Base-by-base conservation (phyloP, 1,140 invertebrate species). In the Rhyacophila brunnea region DNA sequence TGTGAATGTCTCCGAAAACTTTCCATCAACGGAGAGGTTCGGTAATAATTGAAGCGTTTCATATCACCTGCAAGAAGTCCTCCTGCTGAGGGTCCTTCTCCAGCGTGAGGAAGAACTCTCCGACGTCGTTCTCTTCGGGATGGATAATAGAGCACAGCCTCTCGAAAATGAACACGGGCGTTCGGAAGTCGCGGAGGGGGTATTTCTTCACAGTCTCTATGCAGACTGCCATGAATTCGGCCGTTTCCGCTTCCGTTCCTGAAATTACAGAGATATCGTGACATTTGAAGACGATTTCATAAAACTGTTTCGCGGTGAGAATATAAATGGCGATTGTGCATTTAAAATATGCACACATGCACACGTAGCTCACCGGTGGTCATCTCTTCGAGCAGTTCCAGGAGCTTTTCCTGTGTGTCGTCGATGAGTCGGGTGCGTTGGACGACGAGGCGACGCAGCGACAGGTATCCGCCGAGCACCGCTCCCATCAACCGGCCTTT, bases 61-160 rank as follows among this genome's bases (percentile, higher is more conserved):
- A 28, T 47, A 53, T 6, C 15, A 62, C 87, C 76, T 94, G 93
- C 58, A 99, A 82, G 75, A 98, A 99, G 75, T 99, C 96, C 80
- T 99, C 96, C 70, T 99, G 96, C 69, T 98, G 95, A 0, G 95
- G 91, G 83, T 99, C 96, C 72, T 99, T 99, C 69, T 99, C 96
- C 11, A 99, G 79, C 0, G 92, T 94, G 36, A 99, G 83, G 75
- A 95, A 95, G 75, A 99, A 99, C 79, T 98, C 96, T 0, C 91
- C 92, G 11, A 96, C 87, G 72, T 98, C 95, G 68, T 96, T 97
- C 74, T 98, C 95, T 73, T 98, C 95, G 0, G 96, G 95, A 74
- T 96, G 95, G 60, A 99, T 98, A 51, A 98, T 96, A 5, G 95
- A 98, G 70, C 96, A 99, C 0, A 99, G 82, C 40, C 96, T 82